These are phyloP conservation scores for Cecropterus lyciades DNA, from an alignment of 1,140 invertebrate genomes.

Conservation along the genomic window DNA sequence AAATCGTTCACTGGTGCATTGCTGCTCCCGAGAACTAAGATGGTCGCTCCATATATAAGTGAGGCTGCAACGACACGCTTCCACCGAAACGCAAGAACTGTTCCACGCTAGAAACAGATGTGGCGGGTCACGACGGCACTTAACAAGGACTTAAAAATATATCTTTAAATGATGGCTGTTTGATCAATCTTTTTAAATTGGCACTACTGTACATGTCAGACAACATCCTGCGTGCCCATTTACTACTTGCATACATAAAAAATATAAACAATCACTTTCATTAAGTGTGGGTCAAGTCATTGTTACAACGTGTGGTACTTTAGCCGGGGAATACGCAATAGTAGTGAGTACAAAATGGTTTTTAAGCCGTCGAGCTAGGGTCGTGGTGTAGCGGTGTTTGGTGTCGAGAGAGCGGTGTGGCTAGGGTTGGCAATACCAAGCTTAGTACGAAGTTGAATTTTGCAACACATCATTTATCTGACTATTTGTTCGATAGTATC, in stretches of 20 bases:
- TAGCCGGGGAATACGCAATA: slow-evolving; percentile 37
- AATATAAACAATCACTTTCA: slow-evolving; percentile 13
- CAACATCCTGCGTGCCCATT: not conserved
- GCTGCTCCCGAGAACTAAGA: no score
- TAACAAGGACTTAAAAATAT: no score
- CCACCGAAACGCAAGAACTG: no score
- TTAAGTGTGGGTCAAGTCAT: slow-evolving; percentile 56
- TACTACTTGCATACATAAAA: slow-evolving; percentile 3
- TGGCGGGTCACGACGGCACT: no score
- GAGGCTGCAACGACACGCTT: no score
- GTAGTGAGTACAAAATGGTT: slow-evolving; percentile 24
- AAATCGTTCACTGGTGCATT: no score
- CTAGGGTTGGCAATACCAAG: not conserved
- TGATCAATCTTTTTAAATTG: not conserved
- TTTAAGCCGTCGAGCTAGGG: slow-evolving; percentile 7
- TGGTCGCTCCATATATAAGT: no score
- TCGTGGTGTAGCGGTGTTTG: slow-evolving; percentile 3
- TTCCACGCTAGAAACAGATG: no score
- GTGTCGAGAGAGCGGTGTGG: slow-evolving; percentile 20
- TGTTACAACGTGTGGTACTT: slow-evolving; percentile 37
- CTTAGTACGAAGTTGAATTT: not conserved
- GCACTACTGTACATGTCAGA: not conserved
- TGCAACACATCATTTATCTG: not conserved
- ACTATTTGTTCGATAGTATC: no score
- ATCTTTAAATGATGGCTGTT: not conserved